Conservation (phyloP, 2,113 vertebrate species). For the Myiagra hebetior region DNA sequence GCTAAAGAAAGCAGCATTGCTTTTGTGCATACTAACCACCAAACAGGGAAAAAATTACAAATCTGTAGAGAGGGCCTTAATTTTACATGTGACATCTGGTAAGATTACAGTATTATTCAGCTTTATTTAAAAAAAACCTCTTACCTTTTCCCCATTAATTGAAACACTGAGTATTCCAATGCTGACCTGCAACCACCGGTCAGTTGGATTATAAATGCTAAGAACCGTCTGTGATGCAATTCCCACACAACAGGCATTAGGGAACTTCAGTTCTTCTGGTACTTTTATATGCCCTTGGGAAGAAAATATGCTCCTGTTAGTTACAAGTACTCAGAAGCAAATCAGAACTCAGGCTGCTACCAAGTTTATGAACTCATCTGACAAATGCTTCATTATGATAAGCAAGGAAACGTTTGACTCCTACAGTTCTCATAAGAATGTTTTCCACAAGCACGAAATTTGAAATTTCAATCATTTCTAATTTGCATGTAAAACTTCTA, state of each 20-base stretch:
- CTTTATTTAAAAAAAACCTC: neutral
- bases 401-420: neutral
- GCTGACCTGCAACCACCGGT: conserved; percentile 90
- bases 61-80: neutral
- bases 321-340: neutral
- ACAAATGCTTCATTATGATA: neutral
- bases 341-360: neutral
- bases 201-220: conserved; percentile 88
- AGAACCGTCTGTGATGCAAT: conserved; percentile 89
- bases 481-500: neutral
- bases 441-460: neutral
- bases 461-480: neutral
- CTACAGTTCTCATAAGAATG: neutral
- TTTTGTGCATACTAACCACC: neutral
- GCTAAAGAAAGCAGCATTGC: neutral
- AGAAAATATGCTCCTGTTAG: neutral
- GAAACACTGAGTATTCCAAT: conserved; percentile 79
- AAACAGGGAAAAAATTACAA: neutral
- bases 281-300: conserved; percentile 80
- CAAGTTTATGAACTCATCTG: neutral
- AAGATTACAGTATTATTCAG: neutral
- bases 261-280: conserved; percentile 88
- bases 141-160: conserved; percentile 85
- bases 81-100: neutral
- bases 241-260: conserved; percentile 90